Evolutionary conservation across 2,797 vertebrate species (phyloP).

Genomic region (Eulemur mongoz): DNA sequence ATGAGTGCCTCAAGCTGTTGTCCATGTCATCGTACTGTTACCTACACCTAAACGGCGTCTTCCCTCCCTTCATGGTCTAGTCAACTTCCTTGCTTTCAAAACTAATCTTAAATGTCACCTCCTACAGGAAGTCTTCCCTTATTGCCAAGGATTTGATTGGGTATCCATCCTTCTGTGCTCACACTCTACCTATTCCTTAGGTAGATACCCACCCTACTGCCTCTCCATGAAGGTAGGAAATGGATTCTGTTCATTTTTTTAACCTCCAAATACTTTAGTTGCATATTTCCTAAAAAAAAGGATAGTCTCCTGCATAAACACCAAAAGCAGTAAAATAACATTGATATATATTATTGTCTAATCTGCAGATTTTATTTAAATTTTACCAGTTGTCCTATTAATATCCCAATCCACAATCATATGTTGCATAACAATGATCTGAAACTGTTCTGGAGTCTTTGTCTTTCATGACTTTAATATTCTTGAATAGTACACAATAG

Average conservation of each 20-base stretch:
- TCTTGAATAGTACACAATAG: not conserved
- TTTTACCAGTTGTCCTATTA: not conserved
- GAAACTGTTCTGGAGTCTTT: not conserved
- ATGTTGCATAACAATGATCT: not conserved
- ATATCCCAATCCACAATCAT: not conserved
- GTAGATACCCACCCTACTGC: not conserved
- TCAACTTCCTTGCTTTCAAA: not conserved
- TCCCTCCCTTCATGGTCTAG: not conserved
- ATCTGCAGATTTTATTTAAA: not conserved
- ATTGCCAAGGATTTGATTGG: not conserved
- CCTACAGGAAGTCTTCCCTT: not conserved
- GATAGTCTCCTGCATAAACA: not conserved
- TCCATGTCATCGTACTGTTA: not conserved
- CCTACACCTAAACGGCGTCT: not conserved
- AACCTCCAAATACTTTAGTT: not conserved
- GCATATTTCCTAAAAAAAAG: not conserved
- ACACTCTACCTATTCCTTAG: not conserved
- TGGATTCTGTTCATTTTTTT: not conserved
- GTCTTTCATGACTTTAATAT: not conserved
- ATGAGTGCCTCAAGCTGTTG: not conserved
- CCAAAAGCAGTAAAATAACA: not conserved
- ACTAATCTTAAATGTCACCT: not conserved
- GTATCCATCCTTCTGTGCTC: not conserved
- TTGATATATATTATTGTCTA: not conserved
- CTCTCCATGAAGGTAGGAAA: not conserved